Evolutionary conservation across 2,888 invertebrate species (phyloP), one percentile per base, ranked within the genome.

Genomic region (Andrena flavipes): DNA sequence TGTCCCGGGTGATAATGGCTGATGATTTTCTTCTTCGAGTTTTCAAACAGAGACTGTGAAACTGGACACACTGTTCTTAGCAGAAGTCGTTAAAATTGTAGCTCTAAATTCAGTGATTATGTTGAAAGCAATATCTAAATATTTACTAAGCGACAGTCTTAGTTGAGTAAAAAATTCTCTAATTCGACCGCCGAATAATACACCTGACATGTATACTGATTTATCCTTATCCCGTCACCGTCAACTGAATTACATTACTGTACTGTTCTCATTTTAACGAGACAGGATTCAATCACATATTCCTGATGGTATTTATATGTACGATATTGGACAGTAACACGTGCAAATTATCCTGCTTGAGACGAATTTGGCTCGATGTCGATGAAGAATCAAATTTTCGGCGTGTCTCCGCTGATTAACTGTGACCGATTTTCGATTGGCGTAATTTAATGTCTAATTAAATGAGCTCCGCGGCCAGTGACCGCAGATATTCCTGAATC

Each of bases 381-480:
- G 10, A 8, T 8, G 56, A 60, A 26, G n/a, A 63, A 64, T 33
- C 35, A 0, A 35, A 8, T 2, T 1, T 13, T 13, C 7, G 13
- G 8, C 26, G 49, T 29, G 29, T 59, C 48, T 26, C 20, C n/a
- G 4, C 10, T 8, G 33, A 42, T 20, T 54, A 49, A 35, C 20
- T 60, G 54, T 49, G 65, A 63, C 49, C 71, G 56, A 74, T 70
- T 75, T 71, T 65, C 71, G 48, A 62, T 65, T 63, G 69, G 54
- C 69, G 72, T 69, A 70, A 76, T 82, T 76, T 72, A 80, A 72
- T 60, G 76, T 72, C 51, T 76, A 76, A 82, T 82, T 80, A 80
- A 72, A 64, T 23, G 42, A 29, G 71, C 51, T 8, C 20, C 49
- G 42, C 56, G 30, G 62, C 65, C 70, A 65, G 60, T 56, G 29